These are phyloP conservation scores for Heliothis virescens DNA, from an alignment of 1,140 invertebrate genomes.

Conservation along the genomic window DNA sequence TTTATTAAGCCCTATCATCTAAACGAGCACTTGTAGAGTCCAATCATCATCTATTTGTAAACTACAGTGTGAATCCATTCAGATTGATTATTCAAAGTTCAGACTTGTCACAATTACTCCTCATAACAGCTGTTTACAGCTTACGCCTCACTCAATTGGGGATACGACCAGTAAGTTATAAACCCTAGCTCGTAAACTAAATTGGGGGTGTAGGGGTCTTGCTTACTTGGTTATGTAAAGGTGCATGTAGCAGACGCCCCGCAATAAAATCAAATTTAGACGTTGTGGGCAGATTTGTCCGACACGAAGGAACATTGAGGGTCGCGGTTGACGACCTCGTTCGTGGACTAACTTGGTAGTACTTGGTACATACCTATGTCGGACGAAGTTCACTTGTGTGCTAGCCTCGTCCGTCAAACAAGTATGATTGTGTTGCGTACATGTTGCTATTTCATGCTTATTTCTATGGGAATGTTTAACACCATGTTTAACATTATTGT, in stretches of 20 bases:
- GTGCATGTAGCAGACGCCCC: conserved; percentile 74
- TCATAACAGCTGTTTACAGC: conserved; percentile 73
- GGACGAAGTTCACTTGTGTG: background rate
- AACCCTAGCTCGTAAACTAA: conserved; percentile 42
- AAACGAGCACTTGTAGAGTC: background rate
- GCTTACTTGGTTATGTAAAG: conserved; percentile 59
- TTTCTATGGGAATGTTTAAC: too few species aligned
- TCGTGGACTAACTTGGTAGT: conserved; percentile 41
- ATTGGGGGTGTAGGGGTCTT: conserved; percentile 18
- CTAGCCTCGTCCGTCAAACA: background rate
- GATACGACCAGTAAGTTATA: conserved; percentile 59
- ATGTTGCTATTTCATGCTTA: conserved; percentile 15
- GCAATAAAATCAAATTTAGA: conserved; percentile 86
- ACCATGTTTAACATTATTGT: background rate
- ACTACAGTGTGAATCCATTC: conserved; percentile 41
- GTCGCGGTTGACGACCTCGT: conserved; percentile 79
- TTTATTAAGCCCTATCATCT: background rate
- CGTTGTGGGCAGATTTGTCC: conserved; percentile 80
- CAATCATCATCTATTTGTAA: conserved; percentile 41
- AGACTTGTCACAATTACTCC: conserved; percentile 71
- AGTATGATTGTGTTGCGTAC: background rate
- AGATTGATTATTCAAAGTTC: conserved; percentile 61
- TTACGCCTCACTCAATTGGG: conserved; percentile 74
- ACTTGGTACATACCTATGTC: too few species aligned
- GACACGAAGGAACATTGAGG: conserved; percentile 69